Evolutionary conservation across 2,888 invertebrate species (phyloP), one percentile per base, ranked within the genome.

Genomic region (Cryptops parisi): DNA sequence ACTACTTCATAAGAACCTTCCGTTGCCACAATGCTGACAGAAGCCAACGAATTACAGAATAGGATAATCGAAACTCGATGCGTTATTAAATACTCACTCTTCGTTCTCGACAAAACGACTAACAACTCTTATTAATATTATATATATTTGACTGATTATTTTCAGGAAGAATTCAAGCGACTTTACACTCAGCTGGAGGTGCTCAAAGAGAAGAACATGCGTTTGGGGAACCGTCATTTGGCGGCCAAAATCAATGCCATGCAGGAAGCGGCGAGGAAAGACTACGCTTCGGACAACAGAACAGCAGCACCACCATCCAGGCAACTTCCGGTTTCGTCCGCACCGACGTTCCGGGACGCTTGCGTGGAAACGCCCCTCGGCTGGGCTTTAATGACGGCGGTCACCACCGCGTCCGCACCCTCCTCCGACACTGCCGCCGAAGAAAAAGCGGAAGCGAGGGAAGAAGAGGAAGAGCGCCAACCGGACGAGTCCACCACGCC

Each of bases 121-220:
- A n/a, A n/a, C n/a, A n/a, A n/a, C n/a, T n/a, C n/a, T n/a, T n/a
- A n/a, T n/a, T n/a, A n/a, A n/a, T n/a, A n/a, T n/a, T n/a, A n/a
- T n/a, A n/a, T n/a, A n/a, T n/a, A n/a, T 33, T 33, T 33, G 33
- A 9, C 33, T 33, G 33, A 9, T 55, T 49, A 54, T 50, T 68
- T 67, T 1, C 68, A 84, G 84, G 86, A 87, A 68, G 87, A 88
- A 71, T 86, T 87, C 65, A 76, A 79, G 59, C 78, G 85, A 58
- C 74, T 88, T 38, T 84, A 82, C 69, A 80, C 80, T 40, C 86
- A 87, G 65, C 71, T 88, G 41, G 86, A 86, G 60, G 72, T 81
- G 55, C 73, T 88, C n/a, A 81, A 82, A 59, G 87, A 87, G 62
- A 78, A 82, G 56, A 80, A 81, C 64, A 76, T 79, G 73, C 78